Percentiles rank a stretch among this genome's conserved stretches.
Evolutionary conservation across 2,113 vertebrate species (phyloP).

Genomic region (Amazona vittata): DNA sequence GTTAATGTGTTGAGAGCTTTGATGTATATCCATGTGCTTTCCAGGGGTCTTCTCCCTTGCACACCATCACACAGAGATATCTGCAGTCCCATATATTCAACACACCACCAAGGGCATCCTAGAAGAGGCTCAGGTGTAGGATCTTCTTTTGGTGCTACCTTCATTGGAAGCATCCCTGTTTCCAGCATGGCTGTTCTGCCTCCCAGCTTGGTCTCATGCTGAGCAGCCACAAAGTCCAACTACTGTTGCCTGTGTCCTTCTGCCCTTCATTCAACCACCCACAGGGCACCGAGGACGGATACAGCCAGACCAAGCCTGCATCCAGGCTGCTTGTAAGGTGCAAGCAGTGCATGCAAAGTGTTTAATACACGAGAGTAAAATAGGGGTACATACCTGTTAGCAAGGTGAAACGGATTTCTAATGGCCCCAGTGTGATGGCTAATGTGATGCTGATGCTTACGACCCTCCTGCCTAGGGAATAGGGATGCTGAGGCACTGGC

Average conservation of each 20-base stretch:
- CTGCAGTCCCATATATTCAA: not conserved
- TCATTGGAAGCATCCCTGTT: not conserved
- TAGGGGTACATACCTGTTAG: not conserved
- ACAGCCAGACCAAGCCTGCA: not conserved
- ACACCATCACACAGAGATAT: not conserved
- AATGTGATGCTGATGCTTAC: not conserved
- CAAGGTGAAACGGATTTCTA: not conserved
- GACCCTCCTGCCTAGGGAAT: rapidly evolving
- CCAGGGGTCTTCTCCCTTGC: not conserved
- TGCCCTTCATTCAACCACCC: not conserved
- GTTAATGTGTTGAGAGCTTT: not conserved
- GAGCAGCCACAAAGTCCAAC: not conserved
- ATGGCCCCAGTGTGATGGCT: not conserved
- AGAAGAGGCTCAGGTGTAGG: rapidly evolving
- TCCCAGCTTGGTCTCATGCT: rapidly evolving
- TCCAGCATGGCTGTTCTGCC: not conserved
- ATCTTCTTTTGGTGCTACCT: not conserved
- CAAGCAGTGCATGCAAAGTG: rapidly evolving
- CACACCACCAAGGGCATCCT: not conserved
- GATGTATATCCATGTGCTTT: not conserved
- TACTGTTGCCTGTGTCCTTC: not conserved
- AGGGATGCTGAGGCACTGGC: not conserved
- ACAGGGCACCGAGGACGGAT: rapidly evolving
- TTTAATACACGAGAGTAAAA: not conserved
- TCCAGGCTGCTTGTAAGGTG: rapidly evolving